Conservation (phyloP, 2,888 invertebrate genomes). For the Caenorhabditis sp. region DNA sequence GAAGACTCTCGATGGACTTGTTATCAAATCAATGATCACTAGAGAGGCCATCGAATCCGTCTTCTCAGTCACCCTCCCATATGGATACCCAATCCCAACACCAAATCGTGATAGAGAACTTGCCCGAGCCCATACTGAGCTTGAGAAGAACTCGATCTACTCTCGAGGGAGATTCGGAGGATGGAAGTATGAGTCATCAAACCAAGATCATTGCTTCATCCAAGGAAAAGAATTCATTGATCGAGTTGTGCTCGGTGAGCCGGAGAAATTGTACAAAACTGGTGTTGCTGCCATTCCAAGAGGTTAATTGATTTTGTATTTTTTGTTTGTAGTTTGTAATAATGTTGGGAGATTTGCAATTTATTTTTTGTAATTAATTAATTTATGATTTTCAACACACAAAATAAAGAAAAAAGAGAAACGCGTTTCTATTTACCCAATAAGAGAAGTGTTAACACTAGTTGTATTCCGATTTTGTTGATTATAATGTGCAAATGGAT, state of each 20-base stretch:
- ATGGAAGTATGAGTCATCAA: constrained; percentile 67
- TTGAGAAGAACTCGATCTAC: constrained; percentile 66
- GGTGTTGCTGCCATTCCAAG: constrained; percentile 49
- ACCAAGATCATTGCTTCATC: constrained; percentile 71
- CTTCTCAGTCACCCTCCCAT: constrained; percentile 64
- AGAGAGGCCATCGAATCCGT: constrained; percentile 65
- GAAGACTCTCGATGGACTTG: constrained; percentile 65
- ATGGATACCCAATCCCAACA: constrained; percentile 70
- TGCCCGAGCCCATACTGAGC: constrained; percentile 63
- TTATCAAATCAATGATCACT: constrained; percentile 66
- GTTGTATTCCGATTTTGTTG: not conserved
- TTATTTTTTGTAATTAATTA: too few relatives aligned
- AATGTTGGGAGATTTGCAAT: not conserved
- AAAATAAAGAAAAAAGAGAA: too few relatives aligned
- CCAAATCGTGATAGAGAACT: constrained; percentile 67
- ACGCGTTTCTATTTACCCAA: constrained; percentile 10
- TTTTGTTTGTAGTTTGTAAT: not conserved
- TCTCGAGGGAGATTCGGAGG: constrained; percentile 70
- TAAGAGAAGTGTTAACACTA: constrained; percentile 16
- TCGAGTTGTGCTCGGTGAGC: constrained; percentile 63
- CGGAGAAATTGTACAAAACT: constrained; percentile 69
- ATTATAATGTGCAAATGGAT: constrained; percentile 43
- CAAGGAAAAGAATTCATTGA: constrained; percentile 69
- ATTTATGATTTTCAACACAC: too few relatives aligned
- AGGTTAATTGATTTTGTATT: too few relatives aligned